These are phyloP conservation scores for Lordiphosa fenestrarum DNA, from an alignment of 2,888 invertebrate genomes.

Conservation along the genomic window DNA sequence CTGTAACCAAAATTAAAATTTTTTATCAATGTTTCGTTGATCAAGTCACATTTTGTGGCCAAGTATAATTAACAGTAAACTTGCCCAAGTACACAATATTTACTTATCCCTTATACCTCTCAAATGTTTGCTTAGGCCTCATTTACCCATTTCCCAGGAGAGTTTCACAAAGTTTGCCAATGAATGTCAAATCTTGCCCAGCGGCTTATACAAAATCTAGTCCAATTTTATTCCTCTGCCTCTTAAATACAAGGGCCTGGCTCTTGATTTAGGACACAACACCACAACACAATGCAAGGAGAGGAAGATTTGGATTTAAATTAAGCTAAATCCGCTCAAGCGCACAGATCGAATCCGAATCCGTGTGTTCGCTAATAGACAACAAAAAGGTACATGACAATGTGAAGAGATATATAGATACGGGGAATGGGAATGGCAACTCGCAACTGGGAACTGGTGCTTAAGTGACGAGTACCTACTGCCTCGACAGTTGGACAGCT, in stretches of 20 bases:
- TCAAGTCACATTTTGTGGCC: no score
- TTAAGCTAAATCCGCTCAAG: conserved; percentile 72
- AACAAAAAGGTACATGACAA: conserved; percentile 66
- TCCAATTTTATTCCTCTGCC: conserved; percentile 11
- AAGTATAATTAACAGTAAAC: no score
- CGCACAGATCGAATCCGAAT: conserved; percentile 33
- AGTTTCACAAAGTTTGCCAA: no score
- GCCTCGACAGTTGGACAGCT: conserved; percentile 55
- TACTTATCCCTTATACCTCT: no score
- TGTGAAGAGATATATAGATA: conserved; percentile 22
- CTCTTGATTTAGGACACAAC: conserved; percentile 36
- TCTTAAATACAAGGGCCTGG: conserved; percentile 16
- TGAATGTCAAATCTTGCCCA: no score
- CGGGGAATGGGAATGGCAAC: conserved; percentile 33
- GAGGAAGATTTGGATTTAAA: conserved; percentile 68
- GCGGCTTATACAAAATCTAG: no score
- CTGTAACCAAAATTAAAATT: no score
- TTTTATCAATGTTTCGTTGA: no score
- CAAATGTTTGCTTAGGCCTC: no score
- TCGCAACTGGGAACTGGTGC: conserved; percentile 24
- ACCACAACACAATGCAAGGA: conserved; percentile 22
- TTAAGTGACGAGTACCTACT: conserved; percentile 68
- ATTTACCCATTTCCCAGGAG: no score
- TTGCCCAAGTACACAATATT: no score
- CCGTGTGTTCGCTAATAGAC: conserved; percentile 54